Percentiles rank a stretch among this genome's conserved stretches.
These are phyloP conservation scores for Syngnathus floridae DNA, from an alignment of 2,113 vertebrate genomes.

Conservation along the genomic window DNA sequence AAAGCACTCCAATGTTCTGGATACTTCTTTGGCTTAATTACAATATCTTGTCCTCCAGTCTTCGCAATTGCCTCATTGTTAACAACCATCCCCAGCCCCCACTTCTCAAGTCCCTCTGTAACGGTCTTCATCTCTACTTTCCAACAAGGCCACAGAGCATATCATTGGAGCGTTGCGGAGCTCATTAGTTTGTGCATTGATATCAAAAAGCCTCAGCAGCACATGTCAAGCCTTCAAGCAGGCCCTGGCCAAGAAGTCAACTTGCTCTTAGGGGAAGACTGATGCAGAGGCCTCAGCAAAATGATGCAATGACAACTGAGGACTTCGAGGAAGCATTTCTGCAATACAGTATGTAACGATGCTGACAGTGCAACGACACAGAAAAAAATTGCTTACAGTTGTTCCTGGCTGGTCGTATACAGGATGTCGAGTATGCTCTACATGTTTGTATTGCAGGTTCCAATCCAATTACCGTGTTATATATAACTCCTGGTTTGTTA, in stretches of 20 bases:
- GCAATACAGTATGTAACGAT: neutral
- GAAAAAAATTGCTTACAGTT: neutral
- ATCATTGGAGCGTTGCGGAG: slow-evolving; percentile 43
- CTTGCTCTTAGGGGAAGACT: slow-evolving; percentile 30
- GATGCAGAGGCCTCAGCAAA: slow-evolving; percentile 27
- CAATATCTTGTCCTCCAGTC: neutral
- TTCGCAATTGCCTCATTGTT: neutral
- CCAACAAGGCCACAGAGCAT: slow-evolving; percentile 41
- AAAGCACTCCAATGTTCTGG: neutral
- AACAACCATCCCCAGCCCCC: neutral
- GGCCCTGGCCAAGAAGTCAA: slow-evolving; percentile 31
- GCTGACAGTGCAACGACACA: slow-evolving; percentile 15
- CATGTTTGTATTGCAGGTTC: neutral
- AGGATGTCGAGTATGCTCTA: neutral
- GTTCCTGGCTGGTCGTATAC: neutral
- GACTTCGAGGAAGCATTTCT: slow-evolving; percentile 16
- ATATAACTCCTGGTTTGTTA: neutral
- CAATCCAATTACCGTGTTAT: neutral
- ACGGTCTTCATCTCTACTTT: slow-evolving; percentile 19
- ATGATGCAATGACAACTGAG: slow-evolving; percentile 13
- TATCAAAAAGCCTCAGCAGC: slow-evolving; percentile 29
- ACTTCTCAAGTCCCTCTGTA: slow-evolving; percentile 7
- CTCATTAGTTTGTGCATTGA: slow-evolving; percentile 59
- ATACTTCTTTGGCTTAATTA: neutral
- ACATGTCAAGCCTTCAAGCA: slow-evolving; percentile 43